Conservation (phyloP, 2,888 invertebrate species). For the Dimorphilus gyrociliatus region DNA sequence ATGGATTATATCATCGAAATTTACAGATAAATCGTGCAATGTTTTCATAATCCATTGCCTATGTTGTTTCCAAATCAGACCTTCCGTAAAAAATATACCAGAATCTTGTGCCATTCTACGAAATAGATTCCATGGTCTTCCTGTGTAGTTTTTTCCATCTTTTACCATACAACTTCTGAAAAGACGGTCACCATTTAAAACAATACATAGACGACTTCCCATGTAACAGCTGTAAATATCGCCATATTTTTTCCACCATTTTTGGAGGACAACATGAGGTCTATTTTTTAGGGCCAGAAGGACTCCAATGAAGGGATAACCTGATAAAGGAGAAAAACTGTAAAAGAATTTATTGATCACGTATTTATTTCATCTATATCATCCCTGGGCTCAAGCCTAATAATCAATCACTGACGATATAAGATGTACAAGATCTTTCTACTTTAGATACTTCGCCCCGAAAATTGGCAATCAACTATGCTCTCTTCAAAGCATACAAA, state of each 20-base stretch:
- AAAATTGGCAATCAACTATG: too few species aligned
- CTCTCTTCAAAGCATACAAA: too few species aligned
- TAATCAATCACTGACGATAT: too few species aligned
- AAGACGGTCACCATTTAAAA: constrained; percentile 12
- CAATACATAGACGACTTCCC: constrained; percentile 11
- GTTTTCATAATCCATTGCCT: constrained; percentile 5
- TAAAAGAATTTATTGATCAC: too few species aligned
- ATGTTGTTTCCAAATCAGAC: constrained; percentile 11
- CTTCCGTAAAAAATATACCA: constrained; percentile 13
- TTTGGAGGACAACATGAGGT: constrained; percentile 9
- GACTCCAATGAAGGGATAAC: constrained; percentile 3
- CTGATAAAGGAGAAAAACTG: too few species aligned
- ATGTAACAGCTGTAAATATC: constrained; percentile 13
- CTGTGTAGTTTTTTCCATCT: constrained; percentile 12
- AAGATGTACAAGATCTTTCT: too few species aligned
- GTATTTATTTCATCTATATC: too few species aligned
- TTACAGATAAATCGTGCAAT: too few species aligned
- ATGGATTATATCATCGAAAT: too few species aligned
- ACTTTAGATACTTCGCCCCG: too few species aligned
- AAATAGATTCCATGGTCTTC: constrained; percentile 12
- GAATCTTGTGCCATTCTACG: too few species aligned
- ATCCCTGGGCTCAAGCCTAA: too few species aligned
- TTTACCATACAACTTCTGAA: constrained; percentile 14
- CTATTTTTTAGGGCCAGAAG: constrained; percentile 1
- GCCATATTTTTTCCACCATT: constrained; percentile 12